Evolutionary conservation across 2,888 invertebrate species (phyloP), one percentile per base, ranked within the genome.

Genomic region (Villa cingulata): DNA sequence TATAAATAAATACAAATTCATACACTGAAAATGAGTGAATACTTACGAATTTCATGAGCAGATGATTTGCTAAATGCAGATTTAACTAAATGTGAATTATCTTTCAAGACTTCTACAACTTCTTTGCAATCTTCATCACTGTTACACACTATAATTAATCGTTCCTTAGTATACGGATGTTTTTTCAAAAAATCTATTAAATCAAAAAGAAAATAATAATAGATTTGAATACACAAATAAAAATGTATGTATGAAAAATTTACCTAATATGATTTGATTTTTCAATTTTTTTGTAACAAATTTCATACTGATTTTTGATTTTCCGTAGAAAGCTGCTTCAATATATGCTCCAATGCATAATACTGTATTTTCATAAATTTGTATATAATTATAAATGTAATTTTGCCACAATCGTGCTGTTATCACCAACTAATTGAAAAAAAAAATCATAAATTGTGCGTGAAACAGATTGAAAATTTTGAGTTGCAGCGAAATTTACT

Each of bases 271-370:
- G 32, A 29, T 44, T 7, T 34, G 41, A n/a, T 57, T 52, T 52
- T 63, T 63, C 16, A 56, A 51, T 3, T 37, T 40, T 17, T 50
- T 53, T 5, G 55, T 52, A 29, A 57, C 54, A 48, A 74, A 61
- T 49, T 71, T 66, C 23, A 76, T 59, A 15, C 66, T 65, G 41
- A 76, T 66, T 59, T 69, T 50, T 53, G 74, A 67, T 62, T 74
- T 55, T n/a, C 79, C 81, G 65, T 83, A 87, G 15, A 86, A 67
- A 0, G 83, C 77, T 41, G 84, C 84, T 66, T 88, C 87, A 54
- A 84, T 73, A 55, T 78, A 78, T 19, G 83, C 80, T 0, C 80
- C 77, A 47, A 88, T 80, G 48, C 81, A 78, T 5, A 86, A 66
- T 1, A 80, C 69, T 0, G 84, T 78, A 57, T 77, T 73, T 0